These are phyloP conservation scores for Pollenia angustigena DNA, from an alignment of 2,888 invertebrate genomes.

Conservation along the genomic window DNA sequence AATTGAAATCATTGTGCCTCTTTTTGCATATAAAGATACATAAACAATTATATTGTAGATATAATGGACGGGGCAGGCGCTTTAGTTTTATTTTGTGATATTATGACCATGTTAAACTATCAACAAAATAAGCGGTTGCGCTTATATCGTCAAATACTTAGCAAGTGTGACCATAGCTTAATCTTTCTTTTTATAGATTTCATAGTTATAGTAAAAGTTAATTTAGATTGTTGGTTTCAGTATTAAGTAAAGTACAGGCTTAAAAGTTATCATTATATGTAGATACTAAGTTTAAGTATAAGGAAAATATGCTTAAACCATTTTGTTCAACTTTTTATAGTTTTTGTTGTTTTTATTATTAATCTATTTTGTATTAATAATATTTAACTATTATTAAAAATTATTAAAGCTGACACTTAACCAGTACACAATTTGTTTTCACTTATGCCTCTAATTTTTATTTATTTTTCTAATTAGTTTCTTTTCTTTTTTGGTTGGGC, in stretches of 20 bases:
- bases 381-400: constrained; percentile 78
- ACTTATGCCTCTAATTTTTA: constrained; percentile 54
- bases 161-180: too few relatives aligned
- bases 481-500: background rate
- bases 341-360: constrained; percentile 31
- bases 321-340: background rate
- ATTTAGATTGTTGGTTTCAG: background rate
- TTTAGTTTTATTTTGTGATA: too few relatives aligned
- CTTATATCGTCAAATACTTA: too few relatives aligned
- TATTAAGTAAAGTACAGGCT: constrained; percentile 37
- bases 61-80: too few relatives aligned
- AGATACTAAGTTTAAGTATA: background rate
- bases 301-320: constrained; percentile 19
- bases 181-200: constrained; percentile 24
- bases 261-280: constrained; percentile 43
- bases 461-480: constrained; percentile 25
- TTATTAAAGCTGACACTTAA: constrained; percentile 83
- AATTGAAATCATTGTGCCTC: too few relatives aligned
- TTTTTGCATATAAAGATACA: too few relatives aligned
- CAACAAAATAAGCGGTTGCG: too few relatives aligned
- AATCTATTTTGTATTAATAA: constrained; percentile 36
- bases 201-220: background rate
- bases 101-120: too few relatives aligned
- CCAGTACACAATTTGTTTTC: constrained; percentile 78
- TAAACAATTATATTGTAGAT: too few relatives aligned